Conservation (phyloP, 1,140 invertebrate genomes). For the Cydia strobilella region DNA sequence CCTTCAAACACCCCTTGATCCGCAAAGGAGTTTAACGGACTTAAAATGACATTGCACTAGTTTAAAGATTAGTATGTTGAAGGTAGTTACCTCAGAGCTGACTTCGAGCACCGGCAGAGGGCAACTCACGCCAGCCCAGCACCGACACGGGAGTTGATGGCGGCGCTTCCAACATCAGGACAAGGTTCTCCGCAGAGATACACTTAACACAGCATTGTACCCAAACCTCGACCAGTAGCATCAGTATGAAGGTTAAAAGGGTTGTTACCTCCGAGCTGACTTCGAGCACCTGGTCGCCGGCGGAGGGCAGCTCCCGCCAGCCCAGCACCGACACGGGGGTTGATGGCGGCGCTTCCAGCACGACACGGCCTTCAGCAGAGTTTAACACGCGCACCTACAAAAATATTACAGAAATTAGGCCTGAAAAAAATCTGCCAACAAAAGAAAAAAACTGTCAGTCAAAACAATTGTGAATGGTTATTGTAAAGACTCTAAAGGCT, state of each 20-base stretch:
- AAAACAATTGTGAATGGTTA: too few relatives aligned
- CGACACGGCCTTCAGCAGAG: constrained; percentile 86
- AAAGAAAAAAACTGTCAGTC: too few relatives aligned
- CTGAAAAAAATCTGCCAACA: too few relatives aligned
- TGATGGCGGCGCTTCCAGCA: constrained; percentile 88
- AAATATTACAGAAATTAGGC: background rate
- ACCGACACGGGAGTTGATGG: constrained; percentile 93
- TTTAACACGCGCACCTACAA: constrained; percentile 88
- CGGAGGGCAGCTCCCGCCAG: constrained; percentile 92
- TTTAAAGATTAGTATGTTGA: too few relatives aligned
- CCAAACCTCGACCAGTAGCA: too few relatives aligned
- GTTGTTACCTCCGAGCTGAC: constrained; percentile 85
- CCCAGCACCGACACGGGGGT: constrained; percentile 94
- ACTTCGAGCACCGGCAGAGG: constrained; percentile 94
- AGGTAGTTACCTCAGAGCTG: constrained; percentile 84
- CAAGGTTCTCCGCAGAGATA: constrained; percentile 38
- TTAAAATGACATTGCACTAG: too few relatives aligned
- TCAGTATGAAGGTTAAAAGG: background rate
- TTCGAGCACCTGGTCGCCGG: constrained; percentile 93
- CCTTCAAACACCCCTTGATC: too few relatives aligned
- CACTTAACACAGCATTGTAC: too few relatives aligned
- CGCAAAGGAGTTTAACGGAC: too few relatives aligned
- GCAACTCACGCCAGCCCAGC: constrained; percentile 93
- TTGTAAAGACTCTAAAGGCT: too few relatives aligned
- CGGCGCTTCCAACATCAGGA: constrained; percentile 84